Base-by-base conservation (phyloP, 2,113 vertebrate species). In the Vombatus ursinus region DNA sequence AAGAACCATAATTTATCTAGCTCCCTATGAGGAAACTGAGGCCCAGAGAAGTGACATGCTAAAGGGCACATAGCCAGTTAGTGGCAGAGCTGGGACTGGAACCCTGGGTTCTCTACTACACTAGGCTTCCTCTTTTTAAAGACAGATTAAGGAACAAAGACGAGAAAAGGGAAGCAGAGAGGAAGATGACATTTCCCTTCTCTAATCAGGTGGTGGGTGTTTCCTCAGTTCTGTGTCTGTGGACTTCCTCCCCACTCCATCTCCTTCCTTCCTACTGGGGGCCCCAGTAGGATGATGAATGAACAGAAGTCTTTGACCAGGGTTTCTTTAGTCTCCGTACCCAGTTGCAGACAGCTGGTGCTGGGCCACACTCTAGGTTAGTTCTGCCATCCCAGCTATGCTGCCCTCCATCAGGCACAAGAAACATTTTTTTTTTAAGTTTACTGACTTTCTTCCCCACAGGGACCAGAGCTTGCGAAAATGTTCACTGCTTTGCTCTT, bases 401-500 rank as follows among this genome's bases (percentile, higher is more conserved):
- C 37, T 84, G 68, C 19, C n/a, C n/a, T 84, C n/a, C n/a, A 84
- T 84, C 68, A 84, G 68, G 19, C n/a, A 5, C 68, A 44, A 84
- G 19, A 84, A 44, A 23, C 68, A 44, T 84, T 44, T 84, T 84
- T 53, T 61, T 84, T 84, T 84, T 44, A 91, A 96, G 8, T 47
- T 77, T 97, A 96, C 94, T 96, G 98, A 96, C 96, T 95, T 91
- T 93, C 97, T 92, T 96, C 97, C 97, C 97, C 98, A 94, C 0
- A 93, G 98, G 98, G 98, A 94, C 96, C 92, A 94, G 95, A 97
- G 92, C 94, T 93, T 93, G 98, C 98, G 97, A 95, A 96, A 97
- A 97, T 97, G 96, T 98, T 97, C 95, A 23, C 96, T 54, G 52
- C 97, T 97, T 50, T 98, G 97, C 96, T 98, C 97, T 96, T 97